Evolutionary conservation across 2,888 invertebrate genomes (phyloP).

Genomic region (Andrena praecox): DNA sequence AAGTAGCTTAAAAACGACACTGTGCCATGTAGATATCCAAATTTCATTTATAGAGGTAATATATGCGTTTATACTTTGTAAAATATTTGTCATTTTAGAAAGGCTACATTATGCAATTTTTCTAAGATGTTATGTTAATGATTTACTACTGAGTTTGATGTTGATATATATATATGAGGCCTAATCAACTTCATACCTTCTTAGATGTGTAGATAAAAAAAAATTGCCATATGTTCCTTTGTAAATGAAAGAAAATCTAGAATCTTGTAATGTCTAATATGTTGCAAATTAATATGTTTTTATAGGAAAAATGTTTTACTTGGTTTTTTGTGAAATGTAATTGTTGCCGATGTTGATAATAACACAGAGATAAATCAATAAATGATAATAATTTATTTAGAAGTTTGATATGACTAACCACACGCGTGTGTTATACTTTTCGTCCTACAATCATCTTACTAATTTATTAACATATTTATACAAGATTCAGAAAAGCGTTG

Average conservation of each 20-base stretch:
- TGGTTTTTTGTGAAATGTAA: conserved; percentile 3
- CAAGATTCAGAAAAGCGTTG: background rate
- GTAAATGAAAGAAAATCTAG: conserved; percentile 5
- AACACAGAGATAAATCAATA: background rate
- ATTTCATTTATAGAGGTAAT: conserved; percentile 47
- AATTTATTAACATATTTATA: conserved; percentile 1
- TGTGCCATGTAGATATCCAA: conserved; percentile 68
- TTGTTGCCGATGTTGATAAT: conserved; percentile 14
- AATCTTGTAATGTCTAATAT: background rate
- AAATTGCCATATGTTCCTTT: background rate
- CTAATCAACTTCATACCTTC: conserved; percentile 46
- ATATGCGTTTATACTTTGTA: conserved; percentile 36
- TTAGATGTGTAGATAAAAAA: background rate
- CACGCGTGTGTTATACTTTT: background rate
- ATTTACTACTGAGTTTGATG: conserved; percentile 34
- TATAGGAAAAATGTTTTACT: background rate
- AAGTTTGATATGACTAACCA: background rate
- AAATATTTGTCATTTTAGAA: conserved; percentile 53
- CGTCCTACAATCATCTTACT: conserved; percentile 15
- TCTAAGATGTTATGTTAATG: conserved; percentile 33
- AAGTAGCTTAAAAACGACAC: conserved; percentile 17
- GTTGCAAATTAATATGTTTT: conserved; percentile 3
- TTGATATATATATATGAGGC: conserved; percentile 30
- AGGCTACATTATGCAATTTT: conserved; percentile 23
- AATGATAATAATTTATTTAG: background rate